These are phyloP conservation scores for Diachrysia chrysitis DNA, from an alignment of 2,888 invertebrate genomes.

Conservation along the genomic window DNA sequence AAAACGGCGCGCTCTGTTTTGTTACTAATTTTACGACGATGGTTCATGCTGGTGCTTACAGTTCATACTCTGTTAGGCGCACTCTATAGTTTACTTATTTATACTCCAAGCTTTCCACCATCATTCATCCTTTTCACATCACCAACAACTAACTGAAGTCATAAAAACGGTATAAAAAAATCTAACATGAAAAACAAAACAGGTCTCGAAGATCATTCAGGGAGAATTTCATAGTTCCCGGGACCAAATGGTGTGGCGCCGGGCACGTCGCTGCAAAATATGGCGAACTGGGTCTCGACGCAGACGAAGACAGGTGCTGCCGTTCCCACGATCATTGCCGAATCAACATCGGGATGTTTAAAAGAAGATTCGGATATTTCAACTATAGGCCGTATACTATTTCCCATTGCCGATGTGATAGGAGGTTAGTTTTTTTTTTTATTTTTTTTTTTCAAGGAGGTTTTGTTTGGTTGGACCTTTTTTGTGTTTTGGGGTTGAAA, in stretches of 20 bases:
- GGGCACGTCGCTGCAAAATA: slow-evolving; percentile 89
- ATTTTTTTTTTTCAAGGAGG: slow-evolving; percentile 51
- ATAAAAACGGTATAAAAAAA: slow-evolving; percentile 14
- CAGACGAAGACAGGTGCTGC: slow-evolving; percentile 92
- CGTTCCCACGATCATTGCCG: slow-evolving; percentile 93
- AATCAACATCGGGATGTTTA: slow-evolving; percentile 90
- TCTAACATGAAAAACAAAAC: slow-evolving; percentile 60
- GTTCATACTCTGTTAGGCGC: too few relatives aligned
- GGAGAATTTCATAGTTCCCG: slow-evolving; percentile 90
- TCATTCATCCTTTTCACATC: neutral
- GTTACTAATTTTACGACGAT: too few relatives aligned
- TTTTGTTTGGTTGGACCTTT: slow-evolving; percentile 41
- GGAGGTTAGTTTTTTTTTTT: slow-evolving; percentile 90
- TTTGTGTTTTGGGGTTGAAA: slow-evolving; percentile 20
- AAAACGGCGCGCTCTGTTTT: too few relatives aligned
- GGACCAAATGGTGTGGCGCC: slow-evolving; percentile 94
- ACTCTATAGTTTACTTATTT: too few relatives aligned
- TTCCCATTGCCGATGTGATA: slow-evolving; percentile 94
- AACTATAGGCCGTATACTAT: slow-evolving; percentile 93
- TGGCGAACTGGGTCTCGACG: slow-evolving; percentile 89
- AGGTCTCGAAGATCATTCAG: slow-evolving; percentile 84
- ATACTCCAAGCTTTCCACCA: too few relatives aligned
- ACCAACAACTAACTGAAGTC: slow-evolving; percentile 10
- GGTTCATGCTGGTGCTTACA: too few relatives aligned
- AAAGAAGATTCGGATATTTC: slow-evolving; percentile 90